Percentiles rank a stretch among this genome's conserved stretches.
phyloP scores from a whole-genome alignment of 2,888 invertebrate species.

The Periphyllus acericola region DNA sequence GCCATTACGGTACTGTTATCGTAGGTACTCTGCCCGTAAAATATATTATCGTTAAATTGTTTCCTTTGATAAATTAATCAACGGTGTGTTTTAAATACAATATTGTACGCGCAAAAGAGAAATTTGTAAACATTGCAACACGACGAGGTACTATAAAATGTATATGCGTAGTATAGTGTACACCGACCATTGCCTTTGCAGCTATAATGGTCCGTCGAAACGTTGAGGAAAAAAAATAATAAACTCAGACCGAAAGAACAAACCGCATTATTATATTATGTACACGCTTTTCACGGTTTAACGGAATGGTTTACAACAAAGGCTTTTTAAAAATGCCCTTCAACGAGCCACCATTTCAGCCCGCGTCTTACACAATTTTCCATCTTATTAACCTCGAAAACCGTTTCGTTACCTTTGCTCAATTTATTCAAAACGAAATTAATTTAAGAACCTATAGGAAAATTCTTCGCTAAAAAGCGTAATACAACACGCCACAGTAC shows the following conservation, averaged over 20 bases:
- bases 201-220: not conserved
- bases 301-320: not conserved
- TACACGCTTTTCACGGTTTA: not conserved
- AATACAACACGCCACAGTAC: not conserved
- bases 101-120: not conserved
- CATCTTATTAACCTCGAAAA: not conserved
- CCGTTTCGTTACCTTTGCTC: not conserved
- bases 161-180: not conserved
- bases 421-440: not conserved
- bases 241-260: not conserved
- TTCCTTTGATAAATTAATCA: too few relatives aligned
- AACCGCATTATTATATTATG: not conserved
- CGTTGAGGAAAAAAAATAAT: not conserved
- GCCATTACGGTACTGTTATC: too few relatives aligned
- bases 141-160: not conserved
- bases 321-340: not conserved
- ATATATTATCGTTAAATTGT: not conserved
- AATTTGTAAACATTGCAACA: not conserved
- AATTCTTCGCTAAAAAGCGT: not conserved
- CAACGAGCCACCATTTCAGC: too few relatives aligned
- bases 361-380: not conserved
- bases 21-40: conserved; percentile 14
- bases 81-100: not conserved
- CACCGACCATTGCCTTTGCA: too few relatives aligned
- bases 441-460: not conserved